Base-by-base conservation (phyloP, 2,797 vertebrate genomes). In the Hydrocynus forskahlii region DNA sequence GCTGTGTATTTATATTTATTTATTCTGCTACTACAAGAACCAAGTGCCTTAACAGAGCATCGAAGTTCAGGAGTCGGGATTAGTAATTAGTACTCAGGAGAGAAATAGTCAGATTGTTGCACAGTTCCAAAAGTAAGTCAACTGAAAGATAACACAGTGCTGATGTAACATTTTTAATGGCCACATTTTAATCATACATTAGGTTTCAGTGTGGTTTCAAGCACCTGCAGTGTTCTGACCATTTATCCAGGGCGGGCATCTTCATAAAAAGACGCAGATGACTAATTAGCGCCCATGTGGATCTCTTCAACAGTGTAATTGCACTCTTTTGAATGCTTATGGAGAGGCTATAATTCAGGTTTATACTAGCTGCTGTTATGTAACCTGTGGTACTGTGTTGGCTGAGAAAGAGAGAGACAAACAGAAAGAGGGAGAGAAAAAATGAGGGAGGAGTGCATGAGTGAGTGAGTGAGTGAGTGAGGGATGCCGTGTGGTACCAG, bases 401-500 rank as follows among this genome's bases (percentile, higher is more conserved):
- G 4, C 62, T 64, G 13, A 35, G 19, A 57, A 63, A 52, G 45
- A 23, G 13, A 13, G 67, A 48, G 43, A 66, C 29, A 29, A 29
- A 29, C 29, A n/a, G 19, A 43, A 63, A 52, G 45, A 50, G 13
- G 7, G 68, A 25, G 45, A 43, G 38, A 1, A 7, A 66, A 16
- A 10, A 3, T 17, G 23, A 29, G 63, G 14, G 14, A 54, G 1
- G 43, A 55, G 54, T 16, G 0, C 45, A 8, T 38, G 40, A 25
- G 1, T 13, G 5, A 17, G 1, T 14, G 60, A 63, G 72, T 9
- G 19, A 50, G 19, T 59, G 55, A 69, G 38, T 72, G 54, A 76
- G 67, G 72, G 76, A 81, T 81, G 76, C 67, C 74, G 50, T 81
- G 72, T 54, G 59, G 38, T 72, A 40, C 66, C 38, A 40, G 35